Evolutionary conservation across 2,888 invertebrate species (phyloP).

Genomic region (Ennomos fuscantarius): DNA sequence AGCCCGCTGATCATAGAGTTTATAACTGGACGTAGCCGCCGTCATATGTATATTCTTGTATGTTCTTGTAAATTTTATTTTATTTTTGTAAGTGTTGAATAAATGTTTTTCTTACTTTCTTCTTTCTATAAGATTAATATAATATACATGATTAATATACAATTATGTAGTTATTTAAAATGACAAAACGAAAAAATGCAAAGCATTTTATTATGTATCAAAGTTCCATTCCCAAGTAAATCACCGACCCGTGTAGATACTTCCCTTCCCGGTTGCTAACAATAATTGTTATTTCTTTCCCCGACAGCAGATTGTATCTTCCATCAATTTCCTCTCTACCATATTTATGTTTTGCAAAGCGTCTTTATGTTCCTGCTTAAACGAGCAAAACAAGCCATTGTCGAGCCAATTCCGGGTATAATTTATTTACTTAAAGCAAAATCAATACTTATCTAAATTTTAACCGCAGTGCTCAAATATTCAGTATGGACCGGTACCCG

Average conservation of each 20-base stretch:
- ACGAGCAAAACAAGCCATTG: conserved; percentile 27
- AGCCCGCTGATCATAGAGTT: too few relatives aligned
- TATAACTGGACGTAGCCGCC: too few relatives aligned
- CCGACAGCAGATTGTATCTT: conserved; percentile 24
- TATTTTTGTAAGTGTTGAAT: too few relatives aligned
- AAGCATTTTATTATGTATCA: too few relatives aligned
- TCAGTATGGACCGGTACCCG: conserved; percentile 21
- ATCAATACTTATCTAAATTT: conserved; percentile 32
- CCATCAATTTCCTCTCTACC: conserved; percentile 24
- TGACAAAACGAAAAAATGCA: too few relatives aligned
- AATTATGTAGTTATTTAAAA: too few relatives aligned
- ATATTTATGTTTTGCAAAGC: conserved; percentile 27
- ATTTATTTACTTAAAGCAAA: conserved; percentile 36
- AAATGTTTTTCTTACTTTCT: too few relatives aligned
- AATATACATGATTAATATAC: too few relatives aligned
- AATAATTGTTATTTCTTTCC: conserved; percentile 29
- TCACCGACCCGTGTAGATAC: conserved; percentile 9
- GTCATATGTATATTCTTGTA: too few relatives aligned
- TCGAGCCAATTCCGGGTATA: conserved; percentile 27
- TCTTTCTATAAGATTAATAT: too few relatives aligned
- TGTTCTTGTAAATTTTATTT: too few relatives aligned
- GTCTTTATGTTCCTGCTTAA: conserved; percentile 23
- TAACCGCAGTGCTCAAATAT: background rate
- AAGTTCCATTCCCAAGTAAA: conserved; percentile 5
- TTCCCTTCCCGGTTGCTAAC: conserved; percentile 9